Base-by-base conservation (phyloP, 2,888 invertebrate species). In the Caenorhabditis becei region DNA sequence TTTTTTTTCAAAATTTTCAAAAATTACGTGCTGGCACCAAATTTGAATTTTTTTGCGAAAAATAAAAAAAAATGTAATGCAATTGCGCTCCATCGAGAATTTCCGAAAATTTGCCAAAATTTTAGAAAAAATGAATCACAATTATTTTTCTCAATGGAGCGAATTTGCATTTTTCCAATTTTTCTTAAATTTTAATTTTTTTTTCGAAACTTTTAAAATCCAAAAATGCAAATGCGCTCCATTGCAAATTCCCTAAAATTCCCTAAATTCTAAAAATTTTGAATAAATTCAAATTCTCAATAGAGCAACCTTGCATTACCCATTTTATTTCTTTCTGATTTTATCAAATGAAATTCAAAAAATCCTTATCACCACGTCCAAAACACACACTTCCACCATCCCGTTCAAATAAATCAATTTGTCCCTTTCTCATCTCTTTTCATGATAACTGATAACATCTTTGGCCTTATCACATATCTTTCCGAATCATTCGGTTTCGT, bases 401-500 rank as follows among this genome's bases (percentile, higher is more conserved):
- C 41, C 16, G 3, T 11, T 14, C 10, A 47, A 53, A 53, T 53
- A 58, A 24, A 65, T 51, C 35, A 69, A 56, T 28, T 58, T n/a
- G 54, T 53, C 44, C 49, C 44, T 26, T 18, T 23, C 18, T 26
- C 26, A 10, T 18, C 37, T 26, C 41, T 65, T 56, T n/a, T 41
- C 2, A 41, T 41, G 14, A 47, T 28, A 47, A 32, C 26, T 63
- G 47, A 28, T 37, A 47, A 47, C 63, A 63, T 26, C 32, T 3
- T 37, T 5, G 28, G 1, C 24, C 61, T 51, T 59, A 66, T 66
- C 66, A 54, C 66, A 66, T 66, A 66, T 67, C 66, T 28, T 65
- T 70, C 53, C 71, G 51, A 24, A 71, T 71, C 41, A 56, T 24
- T 51, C 11, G 35, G 41, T 66, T 56, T 41, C 35, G 23, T 53